Evolutionary conservation across 2,113 vertebrate genomes (phyloP).

Genomic region (Lipophrys pholis): DNA sequence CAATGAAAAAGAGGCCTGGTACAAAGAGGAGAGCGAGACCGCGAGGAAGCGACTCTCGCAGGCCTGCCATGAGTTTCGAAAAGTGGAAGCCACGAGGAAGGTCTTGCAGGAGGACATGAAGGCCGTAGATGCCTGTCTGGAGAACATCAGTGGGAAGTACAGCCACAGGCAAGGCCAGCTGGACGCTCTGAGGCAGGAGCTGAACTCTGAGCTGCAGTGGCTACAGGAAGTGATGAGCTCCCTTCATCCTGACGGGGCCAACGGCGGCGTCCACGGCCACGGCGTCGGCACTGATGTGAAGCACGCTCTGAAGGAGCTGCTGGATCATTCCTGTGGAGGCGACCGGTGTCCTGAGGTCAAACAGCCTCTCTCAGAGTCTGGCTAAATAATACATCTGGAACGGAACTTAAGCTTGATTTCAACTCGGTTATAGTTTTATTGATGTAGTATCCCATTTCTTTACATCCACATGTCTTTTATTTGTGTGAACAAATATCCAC

Average conservation of each 20-base stretch:
- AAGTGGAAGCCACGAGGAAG: slow-evolving; percentile 84
- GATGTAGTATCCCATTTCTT: slow-evolving; percentile 1
- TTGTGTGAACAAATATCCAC: neutral
- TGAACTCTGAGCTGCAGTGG: slow-evolving; percentile 87
- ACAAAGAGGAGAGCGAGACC: slow-evolving; percentile 86
- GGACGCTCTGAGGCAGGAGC: slow-evolving; percentile 84
- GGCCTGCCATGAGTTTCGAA: slow-evolving; percentile 86
- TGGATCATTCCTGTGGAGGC: slow-evolving; percentile 77
- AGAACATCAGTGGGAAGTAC: slow-evolving; percentile 76
- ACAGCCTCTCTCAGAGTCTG: slow-evolving; percentile 70
- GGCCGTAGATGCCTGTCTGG: slow-evolving; percentile 73
- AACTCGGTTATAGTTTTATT: neutral
- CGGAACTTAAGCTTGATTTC: neutral
- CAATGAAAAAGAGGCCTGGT: slow-evolving; percentile 90
- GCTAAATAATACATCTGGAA: slow-evolving; percentile 35
- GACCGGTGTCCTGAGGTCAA: slow-evolving; percentile 81
- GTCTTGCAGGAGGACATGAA: slow-evolving; percentile 84
- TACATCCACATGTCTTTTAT: neutral
- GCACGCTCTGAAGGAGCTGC: slow-evolving; percentile 84
- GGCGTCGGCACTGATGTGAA: slow-evolving; percentile 79
- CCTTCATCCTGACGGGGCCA: slow-evolving; percentile 74
- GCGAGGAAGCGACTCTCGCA: slow-evolving; percentile 87
- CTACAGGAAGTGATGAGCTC: slow-evolving; percentile 85
- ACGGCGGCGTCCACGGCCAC: slow-evolving; percentile 41
- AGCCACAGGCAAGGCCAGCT: slow-evolving; percentile 83